phyloP scores from a whole-genome alignment of 2,797 vertebrate species.

The Gadopsis marmoratus region DNA sequence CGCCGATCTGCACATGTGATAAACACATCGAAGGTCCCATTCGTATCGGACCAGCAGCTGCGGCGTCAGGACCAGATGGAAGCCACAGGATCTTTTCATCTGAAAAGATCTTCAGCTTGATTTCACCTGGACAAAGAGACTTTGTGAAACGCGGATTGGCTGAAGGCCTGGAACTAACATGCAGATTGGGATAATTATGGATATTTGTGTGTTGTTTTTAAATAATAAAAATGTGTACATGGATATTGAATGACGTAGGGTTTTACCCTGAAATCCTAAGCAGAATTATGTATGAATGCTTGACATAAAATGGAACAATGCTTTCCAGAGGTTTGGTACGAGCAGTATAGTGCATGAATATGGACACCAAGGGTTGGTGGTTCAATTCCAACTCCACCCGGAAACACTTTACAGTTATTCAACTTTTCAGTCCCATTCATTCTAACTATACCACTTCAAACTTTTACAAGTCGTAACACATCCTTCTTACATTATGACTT shows the following conservation, averaged over 20 bases:
- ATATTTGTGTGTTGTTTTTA: neutral
- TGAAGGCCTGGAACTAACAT: neutral
- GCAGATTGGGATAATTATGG: neutral
- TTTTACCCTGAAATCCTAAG: neutral
- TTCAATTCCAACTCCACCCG: too few relatives aligned
- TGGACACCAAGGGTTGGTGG: too few relatives aligned
- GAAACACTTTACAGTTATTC: too few relatives aligned
- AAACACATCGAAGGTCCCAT: conserved; percentile 35
- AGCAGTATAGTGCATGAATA: neutral
- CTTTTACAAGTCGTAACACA: too few relatives aligned
- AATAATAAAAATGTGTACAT: neutral
- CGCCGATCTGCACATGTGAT: conserved; percentile 18
- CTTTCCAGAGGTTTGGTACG: neutral
- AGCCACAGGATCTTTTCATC: conserved; percentile 36
- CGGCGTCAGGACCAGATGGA: conserved; percentile 46
- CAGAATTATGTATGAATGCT: neutral
- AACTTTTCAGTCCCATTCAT: too few relatives aligned
- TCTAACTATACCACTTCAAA: too few relatives aligned
- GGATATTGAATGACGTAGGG: neutral
- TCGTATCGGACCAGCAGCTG: conserved; percentile 47
- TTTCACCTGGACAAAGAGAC: conserved; percentile 41
- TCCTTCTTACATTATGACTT: too few relatives aligned
- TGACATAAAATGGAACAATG: too few relatives aligned
- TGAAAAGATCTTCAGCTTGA: conserved; percentile 36
- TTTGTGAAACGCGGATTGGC: neutral